Evolutionary conservation across 1,140 invertebrate genomes (phyloP), one percentile per base, ranked within the genome.

Genomic region (Ceratitis capitata): DNA sequence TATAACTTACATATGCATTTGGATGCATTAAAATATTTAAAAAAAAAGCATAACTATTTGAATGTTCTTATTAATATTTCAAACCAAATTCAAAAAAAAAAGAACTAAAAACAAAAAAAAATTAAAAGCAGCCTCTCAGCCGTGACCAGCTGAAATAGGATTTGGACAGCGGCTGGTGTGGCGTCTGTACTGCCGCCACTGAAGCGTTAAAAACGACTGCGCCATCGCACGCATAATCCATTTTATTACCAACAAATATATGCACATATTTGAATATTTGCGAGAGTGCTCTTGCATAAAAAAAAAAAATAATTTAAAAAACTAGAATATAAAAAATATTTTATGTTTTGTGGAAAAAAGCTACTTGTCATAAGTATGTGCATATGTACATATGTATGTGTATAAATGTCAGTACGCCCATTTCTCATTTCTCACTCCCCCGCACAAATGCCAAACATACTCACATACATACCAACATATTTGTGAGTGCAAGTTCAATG

Each of bases 191-290:
- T 78, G 69, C n/a, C 39, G 69, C 39, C 39, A 39, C 39, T 78
- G 39, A 78, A 78, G 69, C 69, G 69, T 78, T 78, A 78, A 78
- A 78, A 78, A 78, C 23, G 39, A n/a, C 69, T 78, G 39, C 35
- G 16, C 5, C 69, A 23, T 6, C 35, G 39, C 69, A 45, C 35
- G 39, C 69, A 26, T 78, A 78, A 78, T 78, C 69, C 69, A 10
- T 78, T 78, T 45, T 47, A 78, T 78, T 23, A 45, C 69, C 42
- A 45, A 35, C 69, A 26, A 78, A 78, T 26, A 26, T 45, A 78
- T 69, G 32, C n/a, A 35, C 61, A 1, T 23, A 78, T 78, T 78
- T 78, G 69, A 45, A 45, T 45, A 78, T 69, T 69, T 69, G 29
- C 69, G 39, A 42, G n/a, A 23, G n/a, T n/a, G 39, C 69, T 23